Conservation (phyloP, 1,140 invertebrate genomes). For the Penaeus indicus region DNA sequence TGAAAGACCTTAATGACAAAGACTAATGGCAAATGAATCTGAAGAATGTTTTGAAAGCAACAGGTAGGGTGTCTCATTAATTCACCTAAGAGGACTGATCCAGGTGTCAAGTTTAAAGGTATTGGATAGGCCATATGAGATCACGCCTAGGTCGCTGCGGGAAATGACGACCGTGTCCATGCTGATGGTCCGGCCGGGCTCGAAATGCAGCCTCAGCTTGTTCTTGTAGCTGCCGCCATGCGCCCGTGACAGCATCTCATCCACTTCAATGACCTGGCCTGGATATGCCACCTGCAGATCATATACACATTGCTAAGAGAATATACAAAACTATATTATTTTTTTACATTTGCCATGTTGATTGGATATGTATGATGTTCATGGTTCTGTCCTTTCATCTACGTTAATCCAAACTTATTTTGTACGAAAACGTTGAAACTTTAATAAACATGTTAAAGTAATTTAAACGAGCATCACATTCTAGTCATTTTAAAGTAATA, state of each 20-base stretch:
- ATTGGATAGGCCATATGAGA: conserved; percentile 53
- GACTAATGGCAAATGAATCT: no score
- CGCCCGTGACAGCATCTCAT: conserved; percentile 22
- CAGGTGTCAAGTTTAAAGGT: conserved; percentile 51
- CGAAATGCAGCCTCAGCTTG: conserved; percentile 20
- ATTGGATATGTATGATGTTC: no score
- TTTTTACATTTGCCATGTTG: no score
- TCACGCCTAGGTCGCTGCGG: not conserved
- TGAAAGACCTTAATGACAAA: no score
- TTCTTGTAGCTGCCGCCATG: conserved; percentile 37
- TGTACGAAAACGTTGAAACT: no score
- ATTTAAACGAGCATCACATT: no score
- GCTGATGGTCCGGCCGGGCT: conserved; percentile 41
- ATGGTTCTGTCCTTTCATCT: no score
- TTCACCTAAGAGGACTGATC: conserved; percentile 47
- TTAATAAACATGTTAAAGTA: no score
- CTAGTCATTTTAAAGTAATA: no score
- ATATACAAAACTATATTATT: no score
- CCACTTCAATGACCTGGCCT: conserved; percentile 50
- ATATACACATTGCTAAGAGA: no score
- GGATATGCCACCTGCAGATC: conserved; percentile 37
- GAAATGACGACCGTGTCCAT: conserved; percentile 51
- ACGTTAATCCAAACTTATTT: no score
- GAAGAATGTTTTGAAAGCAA: not conserved
- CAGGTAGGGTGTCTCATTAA: not conserved